Conservation (phyloP, 2,888 invertebrate species). For the Thera obeliscata region DNA sequence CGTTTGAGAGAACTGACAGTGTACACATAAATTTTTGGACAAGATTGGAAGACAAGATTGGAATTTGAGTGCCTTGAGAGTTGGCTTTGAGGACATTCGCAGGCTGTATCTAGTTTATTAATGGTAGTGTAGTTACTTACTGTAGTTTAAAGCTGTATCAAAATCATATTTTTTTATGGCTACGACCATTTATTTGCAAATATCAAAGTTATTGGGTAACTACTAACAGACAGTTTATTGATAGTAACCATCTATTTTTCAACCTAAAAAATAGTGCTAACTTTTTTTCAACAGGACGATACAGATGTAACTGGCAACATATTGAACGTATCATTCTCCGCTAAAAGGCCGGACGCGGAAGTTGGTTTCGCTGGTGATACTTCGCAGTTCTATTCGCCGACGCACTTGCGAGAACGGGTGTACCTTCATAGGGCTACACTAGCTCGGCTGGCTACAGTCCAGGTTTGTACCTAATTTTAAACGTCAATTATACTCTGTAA, state of each 20-base stretch:
- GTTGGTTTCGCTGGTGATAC: slow-evolving; percentile 82
- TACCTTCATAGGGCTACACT: slow-evolving; percentile 95
- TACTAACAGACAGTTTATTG: too few species aligned
- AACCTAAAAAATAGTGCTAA: too few species aligned
- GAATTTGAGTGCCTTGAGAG: too few species aligned
- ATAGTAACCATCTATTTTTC: too few species aligned
- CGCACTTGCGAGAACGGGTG: slow-evolving; percentile 96
- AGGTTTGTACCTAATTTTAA: slow-evolving; percentile 69
- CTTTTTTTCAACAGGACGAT: slow-evolving; percentile 86
- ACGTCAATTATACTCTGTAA: neutral
- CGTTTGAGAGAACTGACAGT: too few species aligned
- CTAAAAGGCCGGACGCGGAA: slow-evolving; percentile 91
- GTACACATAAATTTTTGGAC: too few species aligned
- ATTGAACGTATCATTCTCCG: slow-evolving; percentile 97
- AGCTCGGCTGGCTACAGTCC: slow-evolving; percentile 94
- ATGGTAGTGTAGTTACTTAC: too few species aligned
- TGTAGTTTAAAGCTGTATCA: too few species aligned
- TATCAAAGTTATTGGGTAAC: neutral
- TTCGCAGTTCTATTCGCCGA: slow-evolving; percentile 91
- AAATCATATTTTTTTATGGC: too few species aligned
- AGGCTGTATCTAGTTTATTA: too few species aligned
- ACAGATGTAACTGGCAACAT: slow-evolving; percentile 94
- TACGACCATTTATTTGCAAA: neutral
- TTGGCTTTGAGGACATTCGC: too few species aligned
- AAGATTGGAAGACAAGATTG: too few species aligned